A percentile compares a stretch with the other conserved stretches of the same genome.
Conservation (phyloP, 2,797 vertebrate species). For the Staurois parvus region DNA sequence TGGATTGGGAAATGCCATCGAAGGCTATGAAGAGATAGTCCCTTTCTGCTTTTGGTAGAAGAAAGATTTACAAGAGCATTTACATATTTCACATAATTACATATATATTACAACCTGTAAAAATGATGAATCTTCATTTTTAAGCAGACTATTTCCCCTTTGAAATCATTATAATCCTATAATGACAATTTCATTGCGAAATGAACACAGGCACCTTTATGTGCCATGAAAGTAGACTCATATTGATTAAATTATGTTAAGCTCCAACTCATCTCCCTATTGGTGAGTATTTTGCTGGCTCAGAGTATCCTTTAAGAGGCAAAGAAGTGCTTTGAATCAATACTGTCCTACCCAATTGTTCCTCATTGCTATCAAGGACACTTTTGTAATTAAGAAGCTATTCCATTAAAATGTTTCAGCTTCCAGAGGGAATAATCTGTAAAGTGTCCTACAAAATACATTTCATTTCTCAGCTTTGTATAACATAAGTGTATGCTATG, state of each 20-base stretch:
- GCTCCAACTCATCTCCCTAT: conserved; percentile 75
- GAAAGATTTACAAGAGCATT: conserved; percentile 49
- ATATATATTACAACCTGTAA: conserved; percentile 51
- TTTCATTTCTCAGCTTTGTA: conserved; percentile 53
- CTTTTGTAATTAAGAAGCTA: conserved; percentile 82
- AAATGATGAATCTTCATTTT: conserved; percentile 61
- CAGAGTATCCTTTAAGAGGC: conserved; percentile 78
- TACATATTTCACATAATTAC: conserved; percentile 53
- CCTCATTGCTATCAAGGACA: conserved; percentile 82
- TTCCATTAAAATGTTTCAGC: conserved; percentile 77
- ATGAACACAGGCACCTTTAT: conserved; percentile 77
- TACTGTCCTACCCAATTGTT: conserved; percentile 84
- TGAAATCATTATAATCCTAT: conserved; percentile 64
- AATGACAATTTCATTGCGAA: conserved; percentile 77
- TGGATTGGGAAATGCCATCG: neutral
- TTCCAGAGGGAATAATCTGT: conserved; percentile 64
- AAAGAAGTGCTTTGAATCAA: conserved; percentile 82
- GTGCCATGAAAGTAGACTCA: conserved; percentile 79
- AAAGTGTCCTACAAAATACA: conserved; percentile 66
- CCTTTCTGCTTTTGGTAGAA: conserved; percentile 30
- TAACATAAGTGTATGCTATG: conserved; percentile 18
- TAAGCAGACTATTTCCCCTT: conserved; percentile 43
- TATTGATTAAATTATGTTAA: conserved; percentile 83
- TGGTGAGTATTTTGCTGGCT: conserved; percentile 77
- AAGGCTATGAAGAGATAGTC: neutral